Conservation (phyloP, 1,140 invertebrate species). For the Stegodyphus mimosarum region DNA sequence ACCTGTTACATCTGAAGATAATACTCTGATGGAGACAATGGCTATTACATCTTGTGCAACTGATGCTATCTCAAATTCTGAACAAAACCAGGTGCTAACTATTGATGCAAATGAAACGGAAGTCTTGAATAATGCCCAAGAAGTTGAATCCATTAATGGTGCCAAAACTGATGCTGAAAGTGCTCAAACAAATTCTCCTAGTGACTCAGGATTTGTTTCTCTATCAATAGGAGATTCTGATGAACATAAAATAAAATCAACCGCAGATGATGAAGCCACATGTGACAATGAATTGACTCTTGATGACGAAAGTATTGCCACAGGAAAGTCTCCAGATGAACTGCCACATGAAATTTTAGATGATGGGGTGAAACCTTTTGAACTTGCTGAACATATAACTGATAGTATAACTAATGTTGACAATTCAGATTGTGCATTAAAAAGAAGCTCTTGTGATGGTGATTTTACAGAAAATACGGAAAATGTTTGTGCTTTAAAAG, state of each 20-base stretch:
- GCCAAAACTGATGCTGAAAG: conserved; percentile 42
- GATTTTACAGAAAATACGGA: no score
- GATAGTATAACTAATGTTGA: background rate
- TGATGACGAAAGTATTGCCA: conserved; percentile 44
- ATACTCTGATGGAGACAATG: background rate
- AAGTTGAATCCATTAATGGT: conserved; percentile 2
- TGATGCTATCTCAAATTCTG: background rate
- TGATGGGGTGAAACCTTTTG: conserved; percentile 18
- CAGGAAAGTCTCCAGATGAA: conserved; percentile 47
- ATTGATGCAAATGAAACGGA: background rate
- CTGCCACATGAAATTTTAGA: conserved; percentile 35
- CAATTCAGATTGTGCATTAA: background rate
- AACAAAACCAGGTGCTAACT: background rate
- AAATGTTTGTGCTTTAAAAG: no score
- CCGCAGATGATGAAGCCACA: conserved; percentile 35
- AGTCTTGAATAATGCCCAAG: background rate
- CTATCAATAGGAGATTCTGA: conserved; percentile 23
- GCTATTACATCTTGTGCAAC: conserved; percentile 7
- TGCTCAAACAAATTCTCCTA: conserved; percentile 38
- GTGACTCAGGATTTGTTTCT: conserved; percentile 45
- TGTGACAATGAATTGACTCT: conserved; percentile 35
- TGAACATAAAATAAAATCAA: conserved; percentile 32
- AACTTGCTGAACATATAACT: background rate
- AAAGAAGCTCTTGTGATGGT: background rate
- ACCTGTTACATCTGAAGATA: conserved; percentile 35